phyloP scores from a whole-genome alignment of 2,888 invertebrate genomes.

The Ecdyonurus torrentis region DNA sequence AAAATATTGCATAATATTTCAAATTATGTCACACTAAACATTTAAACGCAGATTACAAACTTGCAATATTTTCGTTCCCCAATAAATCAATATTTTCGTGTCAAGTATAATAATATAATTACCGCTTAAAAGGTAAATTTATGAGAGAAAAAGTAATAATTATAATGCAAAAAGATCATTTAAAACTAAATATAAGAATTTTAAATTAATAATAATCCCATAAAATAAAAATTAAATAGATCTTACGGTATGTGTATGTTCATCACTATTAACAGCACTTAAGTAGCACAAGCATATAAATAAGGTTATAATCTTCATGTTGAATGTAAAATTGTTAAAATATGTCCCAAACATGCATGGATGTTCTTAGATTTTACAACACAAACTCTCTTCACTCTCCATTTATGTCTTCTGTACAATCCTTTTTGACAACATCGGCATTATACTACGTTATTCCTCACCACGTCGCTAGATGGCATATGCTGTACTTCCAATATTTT shows the following conservation, averaged over 20 bases:
- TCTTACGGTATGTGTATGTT: conserved; percentile 64
- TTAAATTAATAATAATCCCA: not conserved
- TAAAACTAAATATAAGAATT: no score
- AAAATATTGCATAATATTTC: no score
- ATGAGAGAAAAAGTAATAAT: no score
- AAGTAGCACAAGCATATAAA: conserved; percentile 10
- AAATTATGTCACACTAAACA: no score
- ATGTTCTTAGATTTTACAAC: conserved; percentile 10
- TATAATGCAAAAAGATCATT: no score
- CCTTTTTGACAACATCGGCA: conserved; percentile 14
- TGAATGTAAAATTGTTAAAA: conserved; percentile 10
- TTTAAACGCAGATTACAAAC: no score
- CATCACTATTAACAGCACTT: conserved; percentile 34
- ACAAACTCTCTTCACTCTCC: conserved; percentile 10
- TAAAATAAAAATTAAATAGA: conserved; percentile 5
- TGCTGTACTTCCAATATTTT: no score
- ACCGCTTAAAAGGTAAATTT: no score
- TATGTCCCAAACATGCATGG: conserved; percentile 7
- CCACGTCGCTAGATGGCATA: conserved; percentile 13
- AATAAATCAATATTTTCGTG: no score
- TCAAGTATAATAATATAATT: no score
- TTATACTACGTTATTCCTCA: conserved; percentile 10
- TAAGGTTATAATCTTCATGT: conserved; percentile 11
- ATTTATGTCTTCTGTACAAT: conserved; percentile 9
- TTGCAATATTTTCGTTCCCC: no score